phyloP scores from a whole-genome alignment of 2,113 vertebrate genomes.

The Oryzias curvinotus region DNA sequence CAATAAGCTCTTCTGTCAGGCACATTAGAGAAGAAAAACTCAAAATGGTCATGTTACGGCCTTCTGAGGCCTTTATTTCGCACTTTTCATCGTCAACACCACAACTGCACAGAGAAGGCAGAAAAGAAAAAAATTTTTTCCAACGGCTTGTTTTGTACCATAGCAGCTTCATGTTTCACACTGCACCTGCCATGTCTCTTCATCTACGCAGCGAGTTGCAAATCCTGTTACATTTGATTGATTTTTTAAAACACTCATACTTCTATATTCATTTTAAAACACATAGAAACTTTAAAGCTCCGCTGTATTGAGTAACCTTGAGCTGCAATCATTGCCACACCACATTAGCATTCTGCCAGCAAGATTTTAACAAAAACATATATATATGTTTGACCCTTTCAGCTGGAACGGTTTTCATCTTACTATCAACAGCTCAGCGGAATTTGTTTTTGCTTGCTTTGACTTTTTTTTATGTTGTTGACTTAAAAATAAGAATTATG shows the following conservation, averaged over 20 bases:
- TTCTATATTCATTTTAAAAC: conserved; percentile 22
- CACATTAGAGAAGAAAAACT: no score
- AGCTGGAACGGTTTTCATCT: conserved; percentile 14
- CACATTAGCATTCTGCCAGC: conserved; percentile 13
- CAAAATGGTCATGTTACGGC: conserved; percentile 81
- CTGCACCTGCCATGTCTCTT: conserved; percentile 2
- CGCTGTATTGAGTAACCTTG: no score
- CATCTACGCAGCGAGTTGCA: not conserved
- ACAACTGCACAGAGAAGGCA: conserved; percentile 46
- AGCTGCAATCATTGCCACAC: no score
- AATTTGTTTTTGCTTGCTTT: no score
- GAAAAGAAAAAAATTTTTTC: conserved; percentile 59
- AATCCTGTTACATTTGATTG: not conserved
- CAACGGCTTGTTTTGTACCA: conserved; percentile 24
- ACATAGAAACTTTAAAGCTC: conserved; percentile 13
- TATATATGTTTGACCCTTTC: conserved; percentile 47
- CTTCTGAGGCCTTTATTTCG: conserved; percentile 71
- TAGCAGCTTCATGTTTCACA: conserved; percentile 31
- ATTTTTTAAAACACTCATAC: not conserved
- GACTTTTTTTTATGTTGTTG: no score
- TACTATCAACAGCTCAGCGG: no score
- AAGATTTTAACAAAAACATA: conserved; percentile 29
- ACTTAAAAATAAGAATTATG: no score
- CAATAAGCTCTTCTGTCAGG: conserved; percentile 71
- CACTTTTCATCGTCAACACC: conserved; percentile 78